Percentiles rank a stretch among this genome's conserved stretches.
phyloP scores from a whole-genome alignment of 2,888 invertebrate genomes.

The Balanococcus diminutus region DNA sequence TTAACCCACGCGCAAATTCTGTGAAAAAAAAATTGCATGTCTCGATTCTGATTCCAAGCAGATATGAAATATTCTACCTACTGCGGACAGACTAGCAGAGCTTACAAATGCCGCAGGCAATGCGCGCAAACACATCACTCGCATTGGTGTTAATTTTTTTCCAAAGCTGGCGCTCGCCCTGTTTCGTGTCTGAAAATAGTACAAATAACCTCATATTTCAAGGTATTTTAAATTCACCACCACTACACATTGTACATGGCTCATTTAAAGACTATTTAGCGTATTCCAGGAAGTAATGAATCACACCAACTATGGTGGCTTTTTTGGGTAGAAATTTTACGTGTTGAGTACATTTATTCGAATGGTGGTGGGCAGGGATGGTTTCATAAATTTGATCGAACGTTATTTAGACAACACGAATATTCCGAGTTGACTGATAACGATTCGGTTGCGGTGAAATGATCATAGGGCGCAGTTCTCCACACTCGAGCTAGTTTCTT shows the following conservation, averaged over 20 bases:
- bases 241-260: neutral
- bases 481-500: neutral
- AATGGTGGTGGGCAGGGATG: neutral
- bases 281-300: conserved; percentile 14
- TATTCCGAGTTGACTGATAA: neutral
- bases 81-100: neutral
- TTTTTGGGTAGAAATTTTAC: neutral
- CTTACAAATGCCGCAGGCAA: neutral
- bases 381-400: neutral
- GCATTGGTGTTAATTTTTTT: neutral
- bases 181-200: neutral
- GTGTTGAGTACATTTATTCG: neutral
- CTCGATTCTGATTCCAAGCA: neutral
- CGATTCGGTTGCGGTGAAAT: neutral
- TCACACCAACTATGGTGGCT: neutral
- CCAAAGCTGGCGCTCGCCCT: neutral
- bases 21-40: neutral
- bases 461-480: neutral
- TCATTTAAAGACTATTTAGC: neutral
- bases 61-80: neutral
- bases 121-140: neutral
- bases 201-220: neutral
- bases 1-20: neutral
- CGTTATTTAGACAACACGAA: neutral
- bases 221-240: conserved; percentile 13